Percentiles rank a stretch among this genome's conserved stretches.
phyloP scores from a whole-genome alignment of 2,888 invertebrate species.

The Amiota mariae region DNA sequence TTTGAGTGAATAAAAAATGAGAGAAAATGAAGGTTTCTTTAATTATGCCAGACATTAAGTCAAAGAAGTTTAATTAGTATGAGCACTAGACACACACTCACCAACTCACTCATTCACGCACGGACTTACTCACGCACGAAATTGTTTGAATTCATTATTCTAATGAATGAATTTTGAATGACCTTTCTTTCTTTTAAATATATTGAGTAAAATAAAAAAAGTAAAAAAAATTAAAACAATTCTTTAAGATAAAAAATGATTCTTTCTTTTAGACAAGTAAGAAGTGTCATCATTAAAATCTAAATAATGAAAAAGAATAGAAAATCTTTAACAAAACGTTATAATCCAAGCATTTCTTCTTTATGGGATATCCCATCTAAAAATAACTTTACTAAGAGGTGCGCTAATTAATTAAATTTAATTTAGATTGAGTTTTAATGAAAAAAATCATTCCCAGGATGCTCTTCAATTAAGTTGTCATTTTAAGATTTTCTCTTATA shows the following conservation, averaged over 20 bases:
- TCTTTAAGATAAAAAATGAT: not conserved
- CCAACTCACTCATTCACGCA: too few species aligned
- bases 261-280: not conserved
- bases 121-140: not conserved
- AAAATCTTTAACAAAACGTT: not conserved
- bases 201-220: not conserved
- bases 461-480: conserved; percentile 10
- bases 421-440: conserved; percentile 7
- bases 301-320: not conserved
- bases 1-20: too few species aligned
- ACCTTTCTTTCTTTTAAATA: not conserved
- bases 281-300: not conserved
- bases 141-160: conserved; percentile 28
- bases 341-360: not conserved
- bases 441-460: not conserved
- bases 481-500: conserved; percentile 12
- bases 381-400: not conserved
- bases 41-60: conserved; percentile 6
- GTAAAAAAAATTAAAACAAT: not conserved
- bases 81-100: too few species aligned
- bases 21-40: not conserved
- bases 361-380: not conserved
- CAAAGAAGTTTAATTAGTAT: not conserved
- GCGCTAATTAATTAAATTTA: conserved; percentile 13
- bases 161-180: conserved; percentile 24